Base-by-base conservation (phyloP, 2,113 vertebrate species). In the Blennius ocellaris region DNA sequence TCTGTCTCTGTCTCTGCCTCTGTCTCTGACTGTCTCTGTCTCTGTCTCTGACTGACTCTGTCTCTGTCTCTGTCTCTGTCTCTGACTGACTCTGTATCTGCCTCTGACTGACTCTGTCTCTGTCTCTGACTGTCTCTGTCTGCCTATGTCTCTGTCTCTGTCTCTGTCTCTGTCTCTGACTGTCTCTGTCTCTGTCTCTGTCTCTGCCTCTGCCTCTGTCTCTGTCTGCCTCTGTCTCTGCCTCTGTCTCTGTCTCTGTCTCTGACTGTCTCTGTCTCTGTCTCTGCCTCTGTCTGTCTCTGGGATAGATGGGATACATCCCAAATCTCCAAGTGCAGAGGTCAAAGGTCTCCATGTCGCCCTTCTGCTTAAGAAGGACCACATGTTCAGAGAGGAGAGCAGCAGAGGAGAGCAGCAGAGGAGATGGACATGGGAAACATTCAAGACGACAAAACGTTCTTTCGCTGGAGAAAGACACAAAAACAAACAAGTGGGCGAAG, bases 281-380 rank as follows among this genome's bases (percentile, higher is more conserved):
- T 30, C 21, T 30, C 21, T 30, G 2, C 4, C 21, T 30, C 21
- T 30, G 2, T 30, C 21, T 30, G 2, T 38, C 61, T 74, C 71
- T 40, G 49, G 67, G 59, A 75, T 77, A 58, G 76, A 80, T 75
- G 73, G 84, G 78, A 82, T 83, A 78, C 75, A 76, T 78, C 44
- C 9, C 14, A 87, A 76, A 82, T 73, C 72, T 90, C 54, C 77
- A 56, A 78, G 58, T 73, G 11, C 10, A 21, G 43, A 49, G 83
- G 81, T 89, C 82, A 90, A 73, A 91, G 86, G 89, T 91, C 50
- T 55, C 21, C 21, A 4, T 30, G 7, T 2, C 21, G 4, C 21
- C 43, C 5, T 62, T 3, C 52, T 59, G 48, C 52, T 73, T 88
- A 82, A 85, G 83, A 49, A 37, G 72, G 69, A 78, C 58, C 87